Evolutionary conservation across 2,888 invertebrate species (phyloP), one percentile per base, ranked within the genome.

Genomic region (Chrysolina americana): DNA sequence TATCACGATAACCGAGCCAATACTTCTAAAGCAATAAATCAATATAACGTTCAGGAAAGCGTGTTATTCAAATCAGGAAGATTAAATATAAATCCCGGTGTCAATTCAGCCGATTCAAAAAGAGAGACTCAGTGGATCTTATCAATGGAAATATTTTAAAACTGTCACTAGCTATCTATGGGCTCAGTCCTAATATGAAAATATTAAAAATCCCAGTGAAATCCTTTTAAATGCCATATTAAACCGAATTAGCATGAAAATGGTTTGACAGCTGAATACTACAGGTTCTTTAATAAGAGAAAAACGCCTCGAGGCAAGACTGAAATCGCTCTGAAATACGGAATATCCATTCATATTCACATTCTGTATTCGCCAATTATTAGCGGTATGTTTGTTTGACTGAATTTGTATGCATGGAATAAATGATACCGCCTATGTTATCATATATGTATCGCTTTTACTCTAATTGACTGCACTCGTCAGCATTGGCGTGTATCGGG

Each of bases 321-420:
- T 80, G 81, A 81, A 81, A 79, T 79, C 80, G 80, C 76, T 71
- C 80, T 82, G 83, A 83, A 83, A 83, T 70, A 77, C 83, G 80
- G 80, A 83, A 41, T 69, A 84, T 65, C 77, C 78, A 80, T 80
- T 80, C 80, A 80, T 80, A 80, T 80, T 79, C 78, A 50, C 50
- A 78, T 79, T 76, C 71, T 66, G 77, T 75, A 79, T 75, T 84
- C 81, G 86, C 87, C 87, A 87, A 87, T 87, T 87, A 87, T 87
- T 87, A 85, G 86, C 85, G 86, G 86, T 87, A 84, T 87, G 87
- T 87, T 86, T 86, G 86, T 86, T 84, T 83, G 83, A 81, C 85
- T 85, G 85, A 86, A 87, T 87, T 87, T 87, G 86, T 87, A 87
- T 87, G 87, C 87, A 86, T 86, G 87, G 87, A 87, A 87, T 87